These are phyloP conservation scores for Scolopax rusticola DNA, from an alignment of 2,797 vertebrate species.

Conservation along the genomic window DNA sequence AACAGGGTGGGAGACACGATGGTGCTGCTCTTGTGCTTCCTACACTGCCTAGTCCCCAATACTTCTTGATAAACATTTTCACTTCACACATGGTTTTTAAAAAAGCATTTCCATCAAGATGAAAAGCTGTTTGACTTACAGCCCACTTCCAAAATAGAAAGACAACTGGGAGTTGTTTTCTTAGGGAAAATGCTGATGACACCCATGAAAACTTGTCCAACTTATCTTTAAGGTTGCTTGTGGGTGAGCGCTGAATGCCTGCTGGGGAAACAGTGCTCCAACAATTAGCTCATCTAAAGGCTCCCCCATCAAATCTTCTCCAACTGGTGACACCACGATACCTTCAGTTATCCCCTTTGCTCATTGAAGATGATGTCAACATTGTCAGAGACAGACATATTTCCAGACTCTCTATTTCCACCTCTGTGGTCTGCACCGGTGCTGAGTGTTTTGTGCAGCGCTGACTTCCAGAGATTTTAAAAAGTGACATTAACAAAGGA, in stretches of 20 bases:
- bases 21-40: not conserved
- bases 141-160: not conserved
- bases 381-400: not conserved
- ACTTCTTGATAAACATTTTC: not conserved
- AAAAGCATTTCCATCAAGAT: not conserved
- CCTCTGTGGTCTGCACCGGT: not conserved
- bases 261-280: not conserved
- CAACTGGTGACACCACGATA: not conserved
- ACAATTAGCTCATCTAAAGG: not conserved
- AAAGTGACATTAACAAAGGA: slow-evolving; percentile 47
- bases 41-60: not conserved
- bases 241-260: not conserved
- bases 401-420: not conserved
- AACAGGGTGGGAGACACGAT: not conserved
- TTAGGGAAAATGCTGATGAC: not conserved
- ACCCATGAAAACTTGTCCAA: not conserved
- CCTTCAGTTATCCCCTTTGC: not conserved
- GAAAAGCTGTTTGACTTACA: slow-evolving; percentile 25
- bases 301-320: not conserved
- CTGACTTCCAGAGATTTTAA: not conserved
- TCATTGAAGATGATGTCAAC: not conserved
- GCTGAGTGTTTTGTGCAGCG: not conserved
- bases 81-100: not conserved
- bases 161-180: not conserved
- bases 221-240: not conserved